A percentile compares a stretch with the other conserved stretches of the same genome.
phyloP scores from a whole-genome alignment of 2,113 vertebrate species.

The Crotalus tigris region DNA sequence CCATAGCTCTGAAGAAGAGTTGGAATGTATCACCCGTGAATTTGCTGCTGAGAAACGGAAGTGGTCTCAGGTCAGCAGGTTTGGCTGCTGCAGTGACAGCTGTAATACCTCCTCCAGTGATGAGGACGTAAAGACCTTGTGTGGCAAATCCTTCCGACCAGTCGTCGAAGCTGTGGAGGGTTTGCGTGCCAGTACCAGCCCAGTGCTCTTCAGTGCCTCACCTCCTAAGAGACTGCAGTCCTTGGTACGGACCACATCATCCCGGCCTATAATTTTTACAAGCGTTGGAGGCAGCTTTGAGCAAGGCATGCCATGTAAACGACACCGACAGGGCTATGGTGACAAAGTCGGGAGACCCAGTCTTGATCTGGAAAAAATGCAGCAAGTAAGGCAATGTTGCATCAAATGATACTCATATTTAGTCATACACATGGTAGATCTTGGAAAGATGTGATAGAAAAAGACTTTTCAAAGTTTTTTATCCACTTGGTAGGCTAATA shows the following conservation, averaged over 20 bases:
- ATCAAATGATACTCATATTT: background rate
- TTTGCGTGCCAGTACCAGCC: slow-evolving; percentile 74
- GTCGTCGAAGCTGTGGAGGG: slow-evolving; percentile 51
- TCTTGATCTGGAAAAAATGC: slow-evolving; percentile 92
- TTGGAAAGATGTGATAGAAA: background rate
- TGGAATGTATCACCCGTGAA: slow-evolving; percentile 82
- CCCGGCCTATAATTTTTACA: slow-evolving; percentile 76
- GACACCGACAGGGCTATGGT: slow-evolving; percentile 75
- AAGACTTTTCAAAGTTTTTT: background rate
- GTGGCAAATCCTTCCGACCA: slow-evolving; percentile 59
- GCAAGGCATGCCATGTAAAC: slow-evolving; percentile 82
- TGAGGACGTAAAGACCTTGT: slow-evolving; percentile 88
- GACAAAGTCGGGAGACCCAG: slow-evolving; percentile 83
- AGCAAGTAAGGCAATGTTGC: slow-evolving; percentile 76
- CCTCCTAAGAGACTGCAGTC: slow-evolving; percentile 84
- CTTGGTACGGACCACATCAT: slow-evolving; percentile 68
- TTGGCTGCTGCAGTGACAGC: slow-evolving; percentile 62
- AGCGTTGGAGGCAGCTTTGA: slow-evolving; percentile 73
- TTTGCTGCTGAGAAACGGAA: slow-evolving; percentile 76
- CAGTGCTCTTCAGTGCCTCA: slow-evolving; percentile 86
- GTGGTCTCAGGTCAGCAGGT: slow-evolving; percentile 75
- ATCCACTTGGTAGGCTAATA: background rate
- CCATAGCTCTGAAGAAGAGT: slow-evolving; percentile 88
- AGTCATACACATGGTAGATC: background rate
- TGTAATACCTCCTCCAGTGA: slow-evolving; percentile 86